Evolutionary conservation across 2,797 vertebrate species (phyloP), one percentile per base, ranked within the genome.

Genomic region (Vireo griseus): DNA sequence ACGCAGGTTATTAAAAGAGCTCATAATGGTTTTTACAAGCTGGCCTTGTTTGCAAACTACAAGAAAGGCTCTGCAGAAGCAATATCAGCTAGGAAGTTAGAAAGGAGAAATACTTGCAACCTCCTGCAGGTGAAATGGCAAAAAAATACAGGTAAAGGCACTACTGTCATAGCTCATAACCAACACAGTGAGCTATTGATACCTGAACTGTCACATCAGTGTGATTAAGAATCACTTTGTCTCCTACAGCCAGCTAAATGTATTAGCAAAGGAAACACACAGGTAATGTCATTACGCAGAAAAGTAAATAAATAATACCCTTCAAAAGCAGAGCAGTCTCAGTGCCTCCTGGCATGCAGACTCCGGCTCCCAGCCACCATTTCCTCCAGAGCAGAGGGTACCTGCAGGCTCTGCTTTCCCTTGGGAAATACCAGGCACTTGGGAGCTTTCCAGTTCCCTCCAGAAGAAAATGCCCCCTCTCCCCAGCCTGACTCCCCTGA

Each of bases 281-380:
- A 54, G 69, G 65, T 54, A 61, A 76, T 58, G 68, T 14, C 66
- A 35, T 83, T 88, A 69, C n/a, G 35, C 68, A 92, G 61, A 29
- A 65, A 48, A 79, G 50, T 86, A 68, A 88, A 79, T 61, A 83
- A 80, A 90, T 54, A 68, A 61, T 52, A 50, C 47, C n/a, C 44
- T 84, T 63, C 26, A 58, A 69, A 52, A 69, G 18, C 47, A 57
- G 48, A 94, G 65, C 16, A 65, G 18, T 5, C 58, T 65, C 9
- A 1, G 13, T 28, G n/a, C 35, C 68, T 73, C 13, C 45, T 73
- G 86, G 40, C 37, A 20, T 0, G 4, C 40, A 65, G n/a, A 2
- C 17, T 86, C 37, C 50, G 37, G 71, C 42, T 62, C 11, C 31
- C 63, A 68, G 86, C 13, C 1, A 3, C 33, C 1, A 0, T 17